Percentiles rank a stretch among this genome's conserved stretches.
phyloP scores from a whole-genome alignment of 2,113 vertebrate genomes.

The Corythoichthys haematopterus region DNA sequence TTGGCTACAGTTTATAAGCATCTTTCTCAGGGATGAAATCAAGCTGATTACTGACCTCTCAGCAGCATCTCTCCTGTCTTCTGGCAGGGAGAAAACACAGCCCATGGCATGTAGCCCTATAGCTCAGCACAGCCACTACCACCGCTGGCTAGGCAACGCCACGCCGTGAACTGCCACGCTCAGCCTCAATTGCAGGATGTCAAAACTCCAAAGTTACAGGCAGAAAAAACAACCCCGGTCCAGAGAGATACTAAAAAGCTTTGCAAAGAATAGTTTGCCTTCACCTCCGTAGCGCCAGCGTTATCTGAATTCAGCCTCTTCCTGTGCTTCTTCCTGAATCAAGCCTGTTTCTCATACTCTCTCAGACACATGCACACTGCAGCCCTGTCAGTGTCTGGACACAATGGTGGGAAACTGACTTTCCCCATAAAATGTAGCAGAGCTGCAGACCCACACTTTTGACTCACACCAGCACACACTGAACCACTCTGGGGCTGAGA shows the following conservation, averaged over 20 bases:
- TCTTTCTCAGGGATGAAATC: slow-evolving; percentile 10
- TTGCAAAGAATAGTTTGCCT: slow-evolving; percentile 24
- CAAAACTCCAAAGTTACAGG: slow-evolving; percentile 16
- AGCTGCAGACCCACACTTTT: slow-evolving; percentile 56
- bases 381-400: slow-evolving; percentile 78
- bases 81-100: slow-evolving; percentile 80
- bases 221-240: slow-evolving; percentile 21
- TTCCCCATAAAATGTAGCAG: slow-evolving; percentile 58
- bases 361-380: slow-evolving; percentile 12
- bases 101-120: slow-evolving; percentile 77
- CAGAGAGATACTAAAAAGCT: slow-evolving; percentile 25
- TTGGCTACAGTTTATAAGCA: too few relatives aligned
- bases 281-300: slow-evolving; percentile 36
- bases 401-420: slow-evolving; percentile 72
- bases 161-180: slow-evolving; percentile 36
- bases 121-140: slow-evolving; percentile 44
- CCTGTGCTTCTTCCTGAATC: slow-evolving; percentile 51
- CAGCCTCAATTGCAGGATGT: slow-evolving; percentile 48
- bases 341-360: slow-evolving; percentile 35
- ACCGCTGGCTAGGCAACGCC: slow-evolving; percentile 45
- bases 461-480: slow-evolving; percentile 58
- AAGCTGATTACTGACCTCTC: slow-evolving; percentile 80
- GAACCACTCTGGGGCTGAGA: slow-evolving; percentile 58
- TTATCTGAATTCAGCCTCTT: slow-evolving; percentile 52
- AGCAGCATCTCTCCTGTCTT: slow-evolving; percentile 67